Percentiles rank a stretch among this genome's conserved stretches.
phyloP scores from a whole-genome alignment of 1,140 invertebrate species.

The Lordiphosa collinella region DNA sequence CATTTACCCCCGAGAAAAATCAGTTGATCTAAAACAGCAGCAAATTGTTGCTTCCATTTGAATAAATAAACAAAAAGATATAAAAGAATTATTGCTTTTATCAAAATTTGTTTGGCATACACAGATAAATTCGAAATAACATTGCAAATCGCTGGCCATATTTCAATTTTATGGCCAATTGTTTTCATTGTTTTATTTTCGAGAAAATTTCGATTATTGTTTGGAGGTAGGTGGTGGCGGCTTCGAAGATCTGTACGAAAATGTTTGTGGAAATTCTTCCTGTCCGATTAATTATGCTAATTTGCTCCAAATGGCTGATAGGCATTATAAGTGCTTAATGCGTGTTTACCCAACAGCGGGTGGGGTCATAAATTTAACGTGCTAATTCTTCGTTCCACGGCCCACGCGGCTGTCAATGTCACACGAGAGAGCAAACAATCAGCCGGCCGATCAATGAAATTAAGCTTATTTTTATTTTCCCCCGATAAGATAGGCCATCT shows the following conservation, averaged over 20 bases:
- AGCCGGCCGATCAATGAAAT: slow-evolving; percentile 48
- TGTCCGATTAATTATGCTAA: slow-evolving; percentile 52
- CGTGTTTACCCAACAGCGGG: slow-evolving; percentile 12
- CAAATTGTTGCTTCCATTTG: slow-evolving; percentile 15
- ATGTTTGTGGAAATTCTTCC: slow-evolving; percentile 17
- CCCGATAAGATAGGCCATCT: slow-evolving; percentile 48
- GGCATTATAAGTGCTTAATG: slow-evolving; percentile 30
- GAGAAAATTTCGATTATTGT: slow-evolving; percentile 7
- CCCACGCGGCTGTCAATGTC: slow-evolving; percentile 18
- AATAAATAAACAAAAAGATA: slow-evolving; percentile 27
- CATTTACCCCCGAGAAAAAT: slow-evolving; percentile 7
- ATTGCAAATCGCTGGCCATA: slow-evolving; percentile 29
- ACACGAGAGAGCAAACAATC: slow-evolving; percentile 31
- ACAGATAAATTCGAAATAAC: slow-evolving; percentile 18
- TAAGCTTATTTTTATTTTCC: slow-evolving; percentile 29
- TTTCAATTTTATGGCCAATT: slow-evolving; percentile 54
- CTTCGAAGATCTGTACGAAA: slow-evolving; percentile 10
- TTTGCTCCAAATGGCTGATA: slow-evolving; percentile 10
- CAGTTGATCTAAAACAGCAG: slow-evolving; percentile 20
- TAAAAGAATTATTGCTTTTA: slow-evolving; percentile 25
- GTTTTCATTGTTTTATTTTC: slow-evolving; percentile 20
- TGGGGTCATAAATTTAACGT: slow-evolving; percentile 11
- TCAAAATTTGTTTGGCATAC: slow-evolving; percentile 5
- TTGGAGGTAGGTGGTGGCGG: too few species aligned
- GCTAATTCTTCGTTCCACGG: slow-evolving; percentile 18